Evolutionary conservation across 2,888 invertebrate species (phyloP).

Genomic region (Conomelus anceps): DNA sequence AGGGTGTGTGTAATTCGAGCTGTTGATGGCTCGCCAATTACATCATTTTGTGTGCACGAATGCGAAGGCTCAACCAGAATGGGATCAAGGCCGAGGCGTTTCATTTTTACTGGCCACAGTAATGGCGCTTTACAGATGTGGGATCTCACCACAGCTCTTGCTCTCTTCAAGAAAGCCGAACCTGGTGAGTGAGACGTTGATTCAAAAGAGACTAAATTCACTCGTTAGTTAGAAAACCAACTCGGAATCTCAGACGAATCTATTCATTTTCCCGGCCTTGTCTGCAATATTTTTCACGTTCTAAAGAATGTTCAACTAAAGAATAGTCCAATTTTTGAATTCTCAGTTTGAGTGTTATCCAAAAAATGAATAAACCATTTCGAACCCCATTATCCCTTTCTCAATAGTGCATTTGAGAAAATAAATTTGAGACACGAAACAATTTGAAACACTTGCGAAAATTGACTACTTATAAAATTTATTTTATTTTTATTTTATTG

Average conservation of each 20-base stretch:
- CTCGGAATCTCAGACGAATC: not conserved
- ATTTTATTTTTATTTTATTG: too few species aligned
- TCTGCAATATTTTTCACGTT: not conserved
- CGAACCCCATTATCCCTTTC: not conserved
- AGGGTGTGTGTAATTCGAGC: slow-evolving; percentile 92
- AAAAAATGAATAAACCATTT: not conserved
- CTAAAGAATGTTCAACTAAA: too few species aligned
- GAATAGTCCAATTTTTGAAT: too few species aligned
- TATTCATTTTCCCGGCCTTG: not conserved
- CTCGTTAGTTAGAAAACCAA: not conserved
- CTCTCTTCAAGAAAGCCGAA: slow-evolving; percentile 54
- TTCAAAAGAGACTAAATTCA: not conserved
- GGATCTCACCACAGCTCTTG: slow-evolving; percentile 94
- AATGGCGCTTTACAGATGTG: slow-evolving; percentile 95
- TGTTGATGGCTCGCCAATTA: slow-evolving; percentile 88
- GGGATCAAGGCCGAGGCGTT: slow-evolving; percentile 79
- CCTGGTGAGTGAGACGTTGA: slow-evolving; percentile 40
- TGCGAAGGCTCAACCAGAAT: slow-evolving; percentile 93
- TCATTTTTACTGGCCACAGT: slow-evolving; percentile 86
- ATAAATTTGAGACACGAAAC: too few species aligned
- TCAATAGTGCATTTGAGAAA: too few species aligned
- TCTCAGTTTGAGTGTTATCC: not conserved
- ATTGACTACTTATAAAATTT: too few species aligned
- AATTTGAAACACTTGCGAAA: too few species aligned
- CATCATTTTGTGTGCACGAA: slow-evolving; percentile 94